Percentiles rank a stretch among this genome's conserved stretches.
phyloP scores from a whole-genome alignment of 2,797 vertebrate genomes.

The Argentina silus region DNA sequence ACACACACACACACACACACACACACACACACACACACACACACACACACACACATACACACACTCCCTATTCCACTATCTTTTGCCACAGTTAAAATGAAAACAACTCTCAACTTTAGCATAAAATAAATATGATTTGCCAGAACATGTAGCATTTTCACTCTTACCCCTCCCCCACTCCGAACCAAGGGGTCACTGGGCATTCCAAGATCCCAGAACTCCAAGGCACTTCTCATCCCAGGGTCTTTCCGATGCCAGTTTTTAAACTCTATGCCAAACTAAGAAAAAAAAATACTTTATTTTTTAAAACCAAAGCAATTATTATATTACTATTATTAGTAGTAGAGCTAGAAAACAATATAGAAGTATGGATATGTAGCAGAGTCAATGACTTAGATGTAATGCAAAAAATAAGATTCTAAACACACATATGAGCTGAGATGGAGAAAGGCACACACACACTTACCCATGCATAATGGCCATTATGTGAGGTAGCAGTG shows the following conservation, averaged over 20 bases:
- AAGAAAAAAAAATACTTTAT: constrained; percentile 74
- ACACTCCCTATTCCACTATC: neutral
- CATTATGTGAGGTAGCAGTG: constrained; percentile 79
- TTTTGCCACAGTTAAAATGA: constrained; percentile 3
- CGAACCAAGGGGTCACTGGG: constrained; percentile 21
- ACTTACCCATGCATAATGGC: constrained; percentile 63
- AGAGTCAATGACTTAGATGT: constrained; percentile 82
- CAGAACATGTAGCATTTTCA: constrained; percentile 77
- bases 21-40: constrained; percentile 8
- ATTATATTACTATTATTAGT: constrained; percentile 71
- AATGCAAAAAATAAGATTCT: constrained; percentile 74
- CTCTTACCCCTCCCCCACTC: constrained; percentile 26
- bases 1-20: constrained; percentile 3
- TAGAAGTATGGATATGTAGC: constrained; percentile 82
- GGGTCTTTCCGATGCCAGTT: constrained; percentile 66
- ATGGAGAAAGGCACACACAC: constrained; percentile 43
- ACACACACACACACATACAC: neutral
- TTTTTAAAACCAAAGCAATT: constrained; percentile 89
- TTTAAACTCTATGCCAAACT: constrained; percentile 84
- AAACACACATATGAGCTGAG: constrained; percentile 27
- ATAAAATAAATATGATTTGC: constrained; percentile 33
- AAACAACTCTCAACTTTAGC: constrained; percentile 26
- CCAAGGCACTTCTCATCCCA: constrained; percentile 57
- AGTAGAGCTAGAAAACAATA: constrained; percentile 65
- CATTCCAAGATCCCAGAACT: constrained; percentile 49